phyloP scores from a whole-genome alignment of 2,797 vertebrate genomes.

The Cirrhinus mrigala region DNA sequence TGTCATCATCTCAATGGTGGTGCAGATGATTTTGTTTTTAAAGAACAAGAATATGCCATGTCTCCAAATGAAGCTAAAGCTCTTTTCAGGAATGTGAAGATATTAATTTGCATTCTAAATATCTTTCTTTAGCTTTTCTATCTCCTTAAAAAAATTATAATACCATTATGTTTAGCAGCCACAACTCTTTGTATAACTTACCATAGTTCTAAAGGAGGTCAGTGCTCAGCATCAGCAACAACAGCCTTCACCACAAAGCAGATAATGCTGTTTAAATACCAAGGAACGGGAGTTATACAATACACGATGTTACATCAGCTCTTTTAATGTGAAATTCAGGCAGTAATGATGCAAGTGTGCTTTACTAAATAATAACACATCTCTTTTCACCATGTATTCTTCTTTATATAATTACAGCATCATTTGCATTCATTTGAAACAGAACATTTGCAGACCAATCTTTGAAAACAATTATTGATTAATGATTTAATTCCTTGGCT shows the following conservation, averaged over 20 bases:
- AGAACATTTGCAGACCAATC: background rate
- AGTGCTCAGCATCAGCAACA: constrained; percentile 13
- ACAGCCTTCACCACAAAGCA: background rate
- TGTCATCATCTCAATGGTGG: constrained; percentile 3
- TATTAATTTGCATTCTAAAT: constrained; percentile 45
- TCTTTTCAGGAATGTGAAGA: constrained; percentile 30
- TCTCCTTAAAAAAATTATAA: background rate
- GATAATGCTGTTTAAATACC: constrained; percentile 15
- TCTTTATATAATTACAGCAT: background rate
- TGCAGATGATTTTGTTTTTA: constrained; percentile 3
- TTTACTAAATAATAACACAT: background rate
- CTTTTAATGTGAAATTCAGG: background rate
- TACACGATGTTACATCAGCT: background rate
- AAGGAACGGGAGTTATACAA: background rate
- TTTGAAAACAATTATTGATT: no score
- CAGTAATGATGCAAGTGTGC: constrained; percentile 26
- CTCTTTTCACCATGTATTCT: background rate
- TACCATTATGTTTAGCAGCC: background rate
- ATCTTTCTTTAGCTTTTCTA: background rate
- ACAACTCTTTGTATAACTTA: background rate
- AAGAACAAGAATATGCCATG: background rate
- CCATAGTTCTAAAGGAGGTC: background rate
- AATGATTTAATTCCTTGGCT: background rate
- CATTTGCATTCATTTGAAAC: background rate
- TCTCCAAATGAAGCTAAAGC: constrained; percentile 23